Percentiles rank a stretch among this genome's conserved stretches.
phyloP scores from a whole-genome alignment of 2,797 vertebrate genomes.

The Hoplostethus mediterraneus region DNA sequence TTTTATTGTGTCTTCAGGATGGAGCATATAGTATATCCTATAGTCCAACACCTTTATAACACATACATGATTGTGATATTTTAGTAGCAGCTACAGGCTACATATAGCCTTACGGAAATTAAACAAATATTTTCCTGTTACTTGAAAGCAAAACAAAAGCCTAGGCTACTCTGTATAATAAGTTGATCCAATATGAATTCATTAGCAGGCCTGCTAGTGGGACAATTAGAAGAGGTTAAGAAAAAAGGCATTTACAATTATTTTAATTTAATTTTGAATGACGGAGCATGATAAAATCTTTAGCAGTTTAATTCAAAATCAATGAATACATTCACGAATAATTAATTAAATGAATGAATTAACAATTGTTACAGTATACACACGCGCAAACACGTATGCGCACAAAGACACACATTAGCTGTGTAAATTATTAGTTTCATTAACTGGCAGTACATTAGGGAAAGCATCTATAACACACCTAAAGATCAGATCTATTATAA shows the following conservation, averaged over 20 bases:
- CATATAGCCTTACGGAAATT: neutral
- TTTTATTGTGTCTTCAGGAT: neutral
- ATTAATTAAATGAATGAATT: neutral
- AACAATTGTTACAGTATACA: neutral
- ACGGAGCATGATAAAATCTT: neutral
- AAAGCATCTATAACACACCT: too few species aligned
- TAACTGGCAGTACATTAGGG: too few species aligned
- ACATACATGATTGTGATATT: too few species aligned
- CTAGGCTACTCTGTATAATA: slow-evolving; percentile 5
- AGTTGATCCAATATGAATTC: slow-evolving; percentile 23
- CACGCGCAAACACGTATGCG: neutral
- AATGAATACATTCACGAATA: neutral
- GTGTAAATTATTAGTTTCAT: too few species aligned
- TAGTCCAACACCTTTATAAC: too few species aligned
- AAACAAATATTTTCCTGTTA: neutral
- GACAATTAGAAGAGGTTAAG: slow-evolving; percentile 8
- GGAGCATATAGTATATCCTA: neutral
- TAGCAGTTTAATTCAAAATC: neutral
- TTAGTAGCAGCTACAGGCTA: too few species aligned
- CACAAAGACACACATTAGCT: too few species aligned
- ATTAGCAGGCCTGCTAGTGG: slow-evolving; percentile 19
- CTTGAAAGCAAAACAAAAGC: neutral
- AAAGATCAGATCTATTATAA: neutral
- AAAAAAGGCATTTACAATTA: neutral
- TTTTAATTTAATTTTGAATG: neutral